A percentile compares a stretch with the other conserved stretches of the same genome.
Conservation (phyloP, 2,113 vertebrate species). For the Hyla sarda region DNA sequence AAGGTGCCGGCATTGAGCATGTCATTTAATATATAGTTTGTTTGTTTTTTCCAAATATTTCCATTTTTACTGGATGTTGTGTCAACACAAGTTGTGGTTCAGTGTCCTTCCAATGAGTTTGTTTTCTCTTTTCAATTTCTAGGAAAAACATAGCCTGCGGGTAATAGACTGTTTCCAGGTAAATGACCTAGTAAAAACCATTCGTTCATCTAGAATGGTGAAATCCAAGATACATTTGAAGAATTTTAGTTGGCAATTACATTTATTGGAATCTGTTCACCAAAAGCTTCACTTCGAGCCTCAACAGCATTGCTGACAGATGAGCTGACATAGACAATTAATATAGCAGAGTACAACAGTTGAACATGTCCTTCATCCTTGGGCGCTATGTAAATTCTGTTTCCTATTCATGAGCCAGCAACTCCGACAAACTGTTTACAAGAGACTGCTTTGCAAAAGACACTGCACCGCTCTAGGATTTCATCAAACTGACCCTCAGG, state of each 20-base stretch:
- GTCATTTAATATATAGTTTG: background rate
- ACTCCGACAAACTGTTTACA: conserved; percentile 26
- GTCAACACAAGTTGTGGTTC: background rate
- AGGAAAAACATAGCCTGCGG: background rate
- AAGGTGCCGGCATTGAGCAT: background rate
- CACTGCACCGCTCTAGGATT: conserved; percentile 22
- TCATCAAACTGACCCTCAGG: conserved; percentile 63
- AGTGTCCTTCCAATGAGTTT: background rate
- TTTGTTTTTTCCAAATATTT: background rate
- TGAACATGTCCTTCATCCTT: background rate
- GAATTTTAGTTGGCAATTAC: background rate
- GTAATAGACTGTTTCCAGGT: conserved; percentile 12
- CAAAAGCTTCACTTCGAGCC: conserved; percentile 7
- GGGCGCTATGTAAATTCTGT: conserved; percentile 1
- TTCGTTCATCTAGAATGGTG: background rate
- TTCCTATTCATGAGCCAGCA: conserved; percentile 27
- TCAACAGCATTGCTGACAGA: conserved; percentile 12
- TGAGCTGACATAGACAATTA: conserved; percentile 19
- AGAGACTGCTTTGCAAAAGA: conserved; percentile 43
- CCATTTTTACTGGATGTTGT: background rate
- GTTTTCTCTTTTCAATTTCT: conserved; percentile 1
- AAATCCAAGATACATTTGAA: background rate
- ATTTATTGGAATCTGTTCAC: background rate
- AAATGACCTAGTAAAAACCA: conserved; percentile 9
- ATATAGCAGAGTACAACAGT: conserved; percentile 18